A percentile compares a stretch with the other conserved stretches of the same genome.
Conservation (phyloP, 2,888 invertebrate species). For the Leptinotarsa peninsularis region DNA sequence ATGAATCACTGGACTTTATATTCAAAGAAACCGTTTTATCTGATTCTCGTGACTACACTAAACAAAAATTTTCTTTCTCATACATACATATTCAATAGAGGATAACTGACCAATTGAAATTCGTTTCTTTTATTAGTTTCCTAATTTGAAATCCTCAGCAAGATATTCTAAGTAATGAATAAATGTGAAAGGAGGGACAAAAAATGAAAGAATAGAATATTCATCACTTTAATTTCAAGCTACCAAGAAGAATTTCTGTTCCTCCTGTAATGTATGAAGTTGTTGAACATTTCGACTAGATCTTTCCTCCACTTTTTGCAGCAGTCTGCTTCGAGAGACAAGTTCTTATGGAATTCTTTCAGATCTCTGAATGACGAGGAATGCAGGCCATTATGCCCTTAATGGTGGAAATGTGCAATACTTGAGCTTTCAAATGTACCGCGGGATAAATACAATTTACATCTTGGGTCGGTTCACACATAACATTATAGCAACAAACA, state of each 20-base stretch:
- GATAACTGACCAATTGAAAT: too few species aligned
- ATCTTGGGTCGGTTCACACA: slow-evolving; percentile 58
- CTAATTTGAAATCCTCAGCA: too few species aligned
- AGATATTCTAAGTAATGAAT: too few species aligned
- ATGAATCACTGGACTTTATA: too few species aligned
- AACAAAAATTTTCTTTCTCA: too few species aligned
- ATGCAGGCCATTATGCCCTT: slow-evolving; percentile 56
- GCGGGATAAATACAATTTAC: slow-evolving; percentile 56
- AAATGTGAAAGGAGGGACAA: not conserved
- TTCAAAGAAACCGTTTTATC: too few species aligned
- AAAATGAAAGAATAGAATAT: not conserved
- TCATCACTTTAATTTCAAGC: not conserved
- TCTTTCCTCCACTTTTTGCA: slow-evolving; percentile 45
- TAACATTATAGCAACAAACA: slow-evolving; percentile 51
- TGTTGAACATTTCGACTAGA: slow-evolving; percentile 26
- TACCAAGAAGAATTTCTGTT: not conserved
- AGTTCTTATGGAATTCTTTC: slow-evolving; percentile 58
- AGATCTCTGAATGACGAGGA: slow-evolving; percentile 58
- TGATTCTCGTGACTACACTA: too few species aligned
- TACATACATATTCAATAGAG: too few species aligned
- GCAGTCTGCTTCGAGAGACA: slow-evolving; percentile 44
- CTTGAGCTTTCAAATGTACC: slow-evolving; percentile 58
- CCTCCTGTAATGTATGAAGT: slow-evolving; percentile 22
- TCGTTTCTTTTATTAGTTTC: too few species aligned
- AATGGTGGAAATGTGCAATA: slow-evolving; percentile 58